A percentile compares a stretch with the other conserved stretches of the same genome.
Evolutionary conservation across 2,113 vertebrate genomes (phyloP).

Genomic region (Engystomops pustulosus): DNA sequence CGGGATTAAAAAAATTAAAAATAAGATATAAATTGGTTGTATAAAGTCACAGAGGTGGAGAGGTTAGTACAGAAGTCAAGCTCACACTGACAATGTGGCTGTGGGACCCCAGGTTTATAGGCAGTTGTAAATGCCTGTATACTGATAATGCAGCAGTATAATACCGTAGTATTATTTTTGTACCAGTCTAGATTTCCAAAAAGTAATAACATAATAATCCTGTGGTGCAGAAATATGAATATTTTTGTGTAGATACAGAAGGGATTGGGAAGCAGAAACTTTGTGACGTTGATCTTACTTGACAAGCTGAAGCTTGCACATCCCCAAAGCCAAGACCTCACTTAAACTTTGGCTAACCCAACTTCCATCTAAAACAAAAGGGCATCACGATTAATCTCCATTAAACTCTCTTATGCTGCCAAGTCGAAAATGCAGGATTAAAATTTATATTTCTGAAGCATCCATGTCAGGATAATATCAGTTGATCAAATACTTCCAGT

Average conservation of each 20-base stretch:
- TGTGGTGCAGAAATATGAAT: no score
- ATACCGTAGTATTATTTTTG: no score
- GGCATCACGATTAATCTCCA: slow-evolving; percentile 19
- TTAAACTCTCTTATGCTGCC: neutral
- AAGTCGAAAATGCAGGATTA: neutral
- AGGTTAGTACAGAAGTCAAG: no score
- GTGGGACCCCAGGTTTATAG: no score
- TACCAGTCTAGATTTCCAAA: no score
- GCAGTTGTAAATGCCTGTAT: no score
- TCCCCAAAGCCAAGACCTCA: slow-evolving; percentile 19
- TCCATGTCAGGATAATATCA: neutral
- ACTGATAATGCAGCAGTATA: no score
- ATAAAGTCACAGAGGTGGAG: no score
- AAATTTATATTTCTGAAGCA: neutral
- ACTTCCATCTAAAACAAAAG: neutral
- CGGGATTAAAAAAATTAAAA: no score
- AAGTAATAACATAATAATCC: no score
- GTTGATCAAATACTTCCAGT: neutral
- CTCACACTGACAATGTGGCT: no score
- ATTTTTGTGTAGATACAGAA: neutral
- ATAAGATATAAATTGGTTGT: no score
- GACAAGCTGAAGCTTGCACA: slow-evolving; percentile 9
- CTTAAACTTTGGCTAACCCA: slow-evolving; percentile 48
- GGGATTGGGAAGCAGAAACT: neutral
- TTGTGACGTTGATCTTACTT: neutral